Percentiles rank a stretch among this genome's conserved stretches.
Evolutionary conservation across 2,888 invertebrate species (phyloP).

Genomic region (Nowickia ferox): DNA sequence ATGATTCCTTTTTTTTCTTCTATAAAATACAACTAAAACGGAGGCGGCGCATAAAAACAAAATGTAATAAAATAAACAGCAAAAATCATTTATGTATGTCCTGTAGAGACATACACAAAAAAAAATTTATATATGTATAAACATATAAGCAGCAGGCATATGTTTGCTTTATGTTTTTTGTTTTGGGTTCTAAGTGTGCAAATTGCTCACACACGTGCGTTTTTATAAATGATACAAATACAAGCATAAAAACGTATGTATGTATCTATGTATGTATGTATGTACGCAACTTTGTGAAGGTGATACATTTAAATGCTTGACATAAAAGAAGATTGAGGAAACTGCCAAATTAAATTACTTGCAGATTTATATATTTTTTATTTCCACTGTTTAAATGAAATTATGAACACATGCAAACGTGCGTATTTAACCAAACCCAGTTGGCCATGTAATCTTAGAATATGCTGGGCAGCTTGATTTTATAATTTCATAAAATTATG

Average conservation of each 20-base stretch:
- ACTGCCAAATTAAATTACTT: constrained; percentile 56
- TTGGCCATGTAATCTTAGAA: too few relatives aligned
- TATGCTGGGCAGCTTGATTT: too few relatives aligned
- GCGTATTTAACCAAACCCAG: too few relatives aligned
- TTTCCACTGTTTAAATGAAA: constrained; percentile 23
- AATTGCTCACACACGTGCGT: constrained; percentile 10
- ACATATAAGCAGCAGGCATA: neutral
- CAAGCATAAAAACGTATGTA: neutral
- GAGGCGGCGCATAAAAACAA: constrained; percentile 11
- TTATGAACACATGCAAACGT: neutral
- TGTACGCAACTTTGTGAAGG: neutral
- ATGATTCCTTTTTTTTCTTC: neutral
- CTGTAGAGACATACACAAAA: constrained; percentile 3
- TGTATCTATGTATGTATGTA: neutral
- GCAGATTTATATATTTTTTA: constrained; percentile 52
- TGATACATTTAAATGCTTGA: constrained; percentile 50
- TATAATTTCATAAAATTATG: too few relatives aligned
- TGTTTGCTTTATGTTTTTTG: too few relatives aligned
- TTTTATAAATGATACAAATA: constrained; percentile 4
- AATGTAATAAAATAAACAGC: constrained; percentile 48
- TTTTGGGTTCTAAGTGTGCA: constrained; percentile 2
- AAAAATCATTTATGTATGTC: constrained; percentile 41
- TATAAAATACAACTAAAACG: neutral
- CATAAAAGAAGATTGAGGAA: constrained; percentile 16
- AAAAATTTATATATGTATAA: too few relatives aligned